Percentiles rank a stretch among this genome's conserved stretches.
These are phyloP conservation scores for Dryobates pubescens DNA, from an alignment of 2,797 vertebrate species.

Conservation along the genomic window DNA sequence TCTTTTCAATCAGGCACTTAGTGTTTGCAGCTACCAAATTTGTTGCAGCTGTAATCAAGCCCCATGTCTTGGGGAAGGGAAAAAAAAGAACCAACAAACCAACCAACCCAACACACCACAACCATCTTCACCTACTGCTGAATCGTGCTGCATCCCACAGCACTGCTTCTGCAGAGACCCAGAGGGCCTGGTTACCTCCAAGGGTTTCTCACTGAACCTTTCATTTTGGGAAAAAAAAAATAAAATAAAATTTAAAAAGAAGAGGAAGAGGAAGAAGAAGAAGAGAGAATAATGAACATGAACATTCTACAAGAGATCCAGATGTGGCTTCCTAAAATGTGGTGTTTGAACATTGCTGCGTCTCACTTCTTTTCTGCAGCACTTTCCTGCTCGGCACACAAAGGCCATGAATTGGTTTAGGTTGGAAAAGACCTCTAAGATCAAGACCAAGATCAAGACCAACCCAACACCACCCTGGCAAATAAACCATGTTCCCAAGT, in stretches of 20 bases:
- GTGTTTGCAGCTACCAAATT: slow-evolving; percentile 51
- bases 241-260: no score
- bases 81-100: background rate
- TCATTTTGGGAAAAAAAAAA: no score
- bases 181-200: fast-evolving
- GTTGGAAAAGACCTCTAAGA: no score
- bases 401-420: background rate
- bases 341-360: fast-evolving
- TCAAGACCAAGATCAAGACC: no score
- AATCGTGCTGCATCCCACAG: background rate
- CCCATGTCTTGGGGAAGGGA: background rate
- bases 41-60: slow-evolving; percentile 61
- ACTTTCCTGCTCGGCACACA: no score
- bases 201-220: background rate
- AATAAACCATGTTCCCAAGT: no score
- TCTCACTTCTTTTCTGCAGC: no score
- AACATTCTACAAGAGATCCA: fast-evolving
- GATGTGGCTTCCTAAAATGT: background rate
- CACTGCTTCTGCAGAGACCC: background rate
- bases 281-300: no score
- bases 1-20: slow-evolving; percentile 61
- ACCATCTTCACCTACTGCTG: background rate
- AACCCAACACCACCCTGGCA: no score
- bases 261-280: no score
- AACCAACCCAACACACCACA: no score